These are phyloP conservation scores for Drosophila formosana DNA, from an alignment of 2,888 invertebrate species.

Conservation along the genomic window DNA sequence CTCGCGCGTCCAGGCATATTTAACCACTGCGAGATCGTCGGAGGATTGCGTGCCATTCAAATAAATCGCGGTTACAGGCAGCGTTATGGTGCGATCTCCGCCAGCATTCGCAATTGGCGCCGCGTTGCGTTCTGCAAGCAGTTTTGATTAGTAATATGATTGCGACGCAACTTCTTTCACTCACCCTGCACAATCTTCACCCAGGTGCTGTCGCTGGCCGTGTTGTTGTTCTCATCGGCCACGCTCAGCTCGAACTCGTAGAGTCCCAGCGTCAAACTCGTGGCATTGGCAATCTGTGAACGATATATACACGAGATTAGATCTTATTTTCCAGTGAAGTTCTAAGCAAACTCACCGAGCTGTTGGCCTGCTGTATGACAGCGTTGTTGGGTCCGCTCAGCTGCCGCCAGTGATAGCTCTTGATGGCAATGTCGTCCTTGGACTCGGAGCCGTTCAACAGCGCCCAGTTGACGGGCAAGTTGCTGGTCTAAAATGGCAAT, in stretches of 20 bases:
- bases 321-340: neutral
- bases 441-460: conserved; percentile 92
- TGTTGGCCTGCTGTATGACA: conserved; percentile 86
- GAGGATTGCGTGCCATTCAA: conserved; percentile 94
- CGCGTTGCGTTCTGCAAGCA: conserved; percentile 92
- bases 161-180: neutral
- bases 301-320: conserved; percentile 8
- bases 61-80: conserved; percentile 91
- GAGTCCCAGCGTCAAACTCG: conserved; percentile 92
- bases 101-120: conserved; percentile 95
- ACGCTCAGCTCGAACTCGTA: conserved; percentile 94
- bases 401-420: conserved; percentile 94
- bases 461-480: conserved; percentile 93
- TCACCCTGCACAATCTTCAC: conserved; percentile 94
- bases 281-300: conserved; percentile 89
- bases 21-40: conserved; percentile 94
- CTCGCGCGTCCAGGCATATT: conserved; percentile 93
- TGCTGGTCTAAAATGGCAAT: conserved; percentile 88
- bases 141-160: neutral
- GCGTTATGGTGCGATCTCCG: conserved; percentile 91
- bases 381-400: conserved; percentile 89
- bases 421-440: conserved; percentile 93
- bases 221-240: conserved; percentile 93
- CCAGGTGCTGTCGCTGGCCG: conserved; percentile 90
- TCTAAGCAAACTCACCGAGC: conserved; percentile 83